These are phyloP conservation scores for Channallabes apus DNA, from an alignment of 2,797 vertebrate genomes.

Conservation along the genomic window DNA sequence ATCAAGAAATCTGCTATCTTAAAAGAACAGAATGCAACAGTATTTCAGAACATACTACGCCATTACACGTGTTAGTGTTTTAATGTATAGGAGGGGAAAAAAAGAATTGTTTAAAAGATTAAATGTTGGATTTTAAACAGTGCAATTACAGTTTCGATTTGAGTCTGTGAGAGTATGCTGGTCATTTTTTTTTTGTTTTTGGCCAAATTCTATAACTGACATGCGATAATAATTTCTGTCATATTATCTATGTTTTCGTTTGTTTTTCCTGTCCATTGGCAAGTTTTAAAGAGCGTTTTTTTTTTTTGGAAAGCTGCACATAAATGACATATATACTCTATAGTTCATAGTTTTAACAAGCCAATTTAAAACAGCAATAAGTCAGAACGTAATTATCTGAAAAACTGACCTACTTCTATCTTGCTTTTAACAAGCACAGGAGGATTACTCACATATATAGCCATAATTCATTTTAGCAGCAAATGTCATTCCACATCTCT, in stretches of 20 bases:
- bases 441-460: neutral
- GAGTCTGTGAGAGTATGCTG: neutral
- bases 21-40: neutral
- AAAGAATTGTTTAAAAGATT: neutral
- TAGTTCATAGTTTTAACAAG: neutral
- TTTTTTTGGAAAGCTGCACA: neutral
- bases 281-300: neutral
- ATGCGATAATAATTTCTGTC: neutral
- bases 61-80: neutral
- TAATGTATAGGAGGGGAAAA: neutral
- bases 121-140: neutral
- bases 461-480: slow-evolving; percentile 56
- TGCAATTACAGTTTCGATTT: neutral
- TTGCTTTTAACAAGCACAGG: neutral
- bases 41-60: neutral
- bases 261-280: neutral
- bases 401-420: slow-evolving; percentile 9
- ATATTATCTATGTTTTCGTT: too few species aligned
- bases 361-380: slow-evolving; percentile 2
- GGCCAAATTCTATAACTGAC: neutral
- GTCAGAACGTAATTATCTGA: neutral
- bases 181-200: neutral
- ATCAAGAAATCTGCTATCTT: neutral
- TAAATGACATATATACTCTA: neutral
- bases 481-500: slow-evolving; percentile 66